Evolutionary conservation across 2,797 vertebrate species (phyloP), one percentile per base, ranked within the genome.

Genomic region (Serranus cabrilla): DNA sequence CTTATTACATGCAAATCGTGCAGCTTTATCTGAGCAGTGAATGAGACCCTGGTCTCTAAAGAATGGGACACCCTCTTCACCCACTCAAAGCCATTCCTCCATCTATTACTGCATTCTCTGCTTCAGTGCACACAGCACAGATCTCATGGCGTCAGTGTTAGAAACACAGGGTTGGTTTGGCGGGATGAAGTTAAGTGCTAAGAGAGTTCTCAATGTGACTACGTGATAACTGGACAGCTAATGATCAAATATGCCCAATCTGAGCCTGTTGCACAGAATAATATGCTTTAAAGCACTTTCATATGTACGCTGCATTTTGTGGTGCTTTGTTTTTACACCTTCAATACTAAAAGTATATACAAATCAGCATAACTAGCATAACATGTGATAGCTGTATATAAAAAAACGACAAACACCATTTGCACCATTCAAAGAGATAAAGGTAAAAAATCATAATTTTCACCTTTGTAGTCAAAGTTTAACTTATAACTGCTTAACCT

Each of bases 1-100:
- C 91, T 92, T 84, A 95, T 95, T 96, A 92, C 95, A 96, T 95
- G 94, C 87, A 96, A 95, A 96, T 95, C 89, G 83, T 76, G 68
- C 63, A 74, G 87, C 91, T 92, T 94, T 94, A 94, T 92, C 86
- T 87, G 91, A 93, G 91, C 81, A 85, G 91, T 91, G 94, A 95
- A 95, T 91, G 84, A 92, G 93, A 91, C 37, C 68, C 71, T 77
- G 16, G 16, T 16, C 69, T 86, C 69, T 59, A 78, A 85, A 85
- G 85, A 90, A 89, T 50, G 80, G 82, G 76, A 82, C 75, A 62
- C 78, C 80, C 87, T 83, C 67, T 75, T 82, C 49, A 25, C 58
- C 78, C 81, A 79, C 85, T 84, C 85, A 89, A 73, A 90, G 81
- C 78, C 85, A 83, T 86, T 82, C 87, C 81, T 89, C 66, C 85